Conservation (phyloP, 2,797 vertebrate species). For the Cephalopachus bancanus region DNA sequence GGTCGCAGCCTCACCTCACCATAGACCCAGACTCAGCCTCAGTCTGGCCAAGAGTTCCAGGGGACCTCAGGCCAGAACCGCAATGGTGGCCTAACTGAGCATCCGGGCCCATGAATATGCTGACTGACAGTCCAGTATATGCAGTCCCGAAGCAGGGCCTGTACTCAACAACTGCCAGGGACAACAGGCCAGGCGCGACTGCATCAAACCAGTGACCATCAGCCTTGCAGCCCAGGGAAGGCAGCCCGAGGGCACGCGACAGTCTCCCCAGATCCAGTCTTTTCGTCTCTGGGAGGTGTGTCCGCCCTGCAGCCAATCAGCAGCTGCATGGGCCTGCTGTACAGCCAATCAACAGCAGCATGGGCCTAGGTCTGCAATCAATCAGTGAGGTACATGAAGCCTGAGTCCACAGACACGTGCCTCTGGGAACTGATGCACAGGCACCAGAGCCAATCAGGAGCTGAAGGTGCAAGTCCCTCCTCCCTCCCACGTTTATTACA, state of each 20-base stretch:
- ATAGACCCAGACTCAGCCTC: not conserved
- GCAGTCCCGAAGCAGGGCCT: too few species aligned
- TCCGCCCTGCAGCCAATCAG: not conserved
- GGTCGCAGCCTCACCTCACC: not conserved
- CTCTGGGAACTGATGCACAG: too few species aligned
- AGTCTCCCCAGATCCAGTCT: rapidly evolving
- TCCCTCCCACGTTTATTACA: not conserved
- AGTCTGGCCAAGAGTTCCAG: too few species aligned
- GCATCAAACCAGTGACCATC: rapidly evolving
- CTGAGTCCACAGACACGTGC: rapidly evolving
- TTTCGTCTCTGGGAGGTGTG: rapidly evolving
- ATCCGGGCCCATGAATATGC: too few species aligned
- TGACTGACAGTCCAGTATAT: not conserved
- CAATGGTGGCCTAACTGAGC: not conserved
- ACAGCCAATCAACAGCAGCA: too few species aligned
- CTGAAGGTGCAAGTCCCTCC: not conserved
- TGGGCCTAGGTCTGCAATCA: not conserved
- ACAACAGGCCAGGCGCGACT: rapidly evolving
- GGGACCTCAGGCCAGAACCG: too few species aligned
- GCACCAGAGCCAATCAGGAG: not conserved
- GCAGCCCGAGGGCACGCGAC: too few species aligned
- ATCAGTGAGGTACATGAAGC: not conserved
- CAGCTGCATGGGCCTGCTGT: rapidly evolving
- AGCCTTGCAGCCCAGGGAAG: too few species aligned
- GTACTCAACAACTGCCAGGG: not conserved